Base-by-base conservation (phyloP, 2,797 vertebrate genomes). In the Epinephelus malabaricus region DNA sequence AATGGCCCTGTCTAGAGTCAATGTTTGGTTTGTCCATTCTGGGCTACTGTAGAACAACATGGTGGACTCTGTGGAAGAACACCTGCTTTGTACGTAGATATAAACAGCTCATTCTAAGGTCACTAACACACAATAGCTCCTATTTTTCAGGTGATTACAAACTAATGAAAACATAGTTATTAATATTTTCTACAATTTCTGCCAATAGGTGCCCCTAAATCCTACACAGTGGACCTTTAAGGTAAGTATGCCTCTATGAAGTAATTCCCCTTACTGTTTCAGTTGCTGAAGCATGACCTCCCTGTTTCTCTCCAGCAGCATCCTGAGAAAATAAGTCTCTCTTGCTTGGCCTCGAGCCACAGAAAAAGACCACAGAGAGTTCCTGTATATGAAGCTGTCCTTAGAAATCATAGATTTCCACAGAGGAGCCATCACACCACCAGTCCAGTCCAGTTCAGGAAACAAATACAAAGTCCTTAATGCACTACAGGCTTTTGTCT, bases 361-460 rank as follows among this genome's bases (percentile, higher is more conserved):
- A 65, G 88, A 89, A 59, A 89, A 89, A 59, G 90, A 93, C 82
- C 89, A 93, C 72, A 92, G 82, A 63, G 91, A 92, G 40, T 90
- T 71, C 50, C 82, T 88, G 83, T 92, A 93, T 60, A 91, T 58
- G 17, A 84, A 72, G 62, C 82, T 87, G 82, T 66, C 87, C 78
- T 89, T 90, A 60, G 86, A 89, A 73, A 92, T 23, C 87, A 90
- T 81, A 3, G 76, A 77, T 72, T 90, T 92, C 92, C 92, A 93
- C 60, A 93, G 75, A 73, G 92, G 88, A 78, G 92, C 90, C 91
- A 93, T 92, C 7, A 17, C 38, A 49, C 17, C 0, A 4, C 68
- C 25, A 49, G 25, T 56, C 18, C 27, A 58, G 50, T 21, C 27
- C 19, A 30, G 18, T 30, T 30, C 27, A 59, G 19, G 38, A 55